Evolutionary conservation across 2,797 vertebrate genomes (phyloP).

Genomic region (Ctenopoma kingsleyae): DNA sequence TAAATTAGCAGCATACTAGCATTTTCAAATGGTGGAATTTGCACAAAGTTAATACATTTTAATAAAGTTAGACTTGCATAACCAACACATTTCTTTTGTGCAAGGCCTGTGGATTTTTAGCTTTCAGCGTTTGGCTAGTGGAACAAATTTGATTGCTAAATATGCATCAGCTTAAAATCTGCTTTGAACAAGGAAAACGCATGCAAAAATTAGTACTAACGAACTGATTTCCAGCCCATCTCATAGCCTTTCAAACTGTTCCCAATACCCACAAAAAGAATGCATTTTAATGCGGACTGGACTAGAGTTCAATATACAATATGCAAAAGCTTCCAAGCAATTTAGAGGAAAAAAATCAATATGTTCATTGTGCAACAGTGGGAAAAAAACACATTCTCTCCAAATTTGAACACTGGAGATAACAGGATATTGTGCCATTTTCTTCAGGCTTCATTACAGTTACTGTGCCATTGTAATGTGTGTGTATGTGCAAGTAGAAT

Average conservation of each 20-base stretch:
- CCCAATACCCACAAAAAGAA: conserved; percentile 54
- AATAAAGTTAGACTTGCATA: conserved; percentile 86
- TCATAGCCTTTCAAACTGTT: conserved; percentile 57
- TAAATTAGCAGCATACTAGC: conserved; percentile 67
- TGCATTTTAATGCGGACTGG: conserved; percentile 58
- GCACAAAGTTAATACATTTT: conserved; percentile 87
- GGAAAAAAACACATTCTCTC: conserved; percentile 56
- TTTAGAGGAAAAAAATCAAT: conserved; percentile 68
- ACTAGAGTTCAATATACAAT: conserved; percentile 55
- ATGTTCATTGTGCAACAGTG: conserved; percentile 69
- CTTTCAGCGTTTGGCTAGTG: conserved; percentile 42
- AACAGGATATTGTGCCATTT: conserved; percentile 64
- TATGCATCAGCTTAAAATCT: conserved; percentile 54
- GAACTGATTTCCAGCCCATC: conserved; percentile 42
- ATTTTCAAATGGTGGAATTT: conserved; percentile 81
- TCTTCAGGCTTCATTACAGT: conserved; percentile 74
- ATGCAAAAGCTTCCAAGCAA: conserved; percentile 71
- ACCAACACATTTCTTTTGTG: conserved; percentile 34
- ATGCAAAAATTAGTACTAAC: conserved; percentile 51
- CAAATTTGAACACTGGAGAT: conserved; percentile 71
- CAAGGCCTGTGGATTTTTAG: conserved; percentile 27
- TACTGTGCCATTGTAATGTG: conserved; percentile 42
- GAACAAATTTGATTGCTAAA: conserved; percentile 52
- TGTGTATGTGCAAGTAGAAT: conserved; percentile 33
- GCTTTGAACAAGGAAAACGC: conserved; percentile 59